These are phyloP conservation scores for Tipula lateralis DNA, from an alignment of 2,888 invertebrate species.

Conservation along the genomic window DNA sequence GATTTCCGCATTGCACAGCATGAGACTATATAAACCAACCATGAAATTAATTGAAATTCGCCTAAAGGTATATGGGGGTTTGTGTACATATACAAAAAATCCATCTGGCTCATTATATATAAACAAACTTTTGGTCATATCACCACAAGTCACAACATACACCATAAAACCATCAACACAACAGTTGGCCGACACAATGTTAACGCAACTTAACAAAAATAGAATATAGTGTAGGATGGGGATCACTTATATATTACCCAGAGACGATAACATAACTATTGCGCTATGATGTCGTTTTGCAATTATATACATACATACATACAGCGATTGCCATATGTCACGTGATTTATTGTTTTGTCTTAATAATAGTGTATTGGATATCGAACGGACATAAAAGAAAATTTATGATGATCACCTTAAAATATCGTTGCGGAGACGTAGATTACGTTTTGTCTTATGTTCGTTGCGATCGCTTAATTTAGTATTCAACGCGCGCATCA, in stretches of 20 bases:
- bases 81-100: not conserved
- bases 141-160: too few species aligned
- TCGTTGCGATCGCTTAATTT: not conserved
- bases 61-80: not conserved
- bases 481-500: not conserved
- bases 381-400: slow-evolving; percentile 2
- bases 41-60: slow-evolving; percentile 2
- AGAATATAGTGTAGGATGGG: not conserved
- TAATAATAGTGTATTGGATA: not conserved
- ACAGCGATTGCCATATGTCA: not conserved
- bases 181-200: not conserved
- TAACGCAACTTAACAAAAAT: not conserved
- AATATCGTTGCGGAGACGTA: not conserved
- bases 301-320: not conserved
- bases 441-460: not conserved
- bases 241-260: not conserved
- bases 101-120: not conserved
- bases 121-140: not conserved
- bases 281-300: not conserved
- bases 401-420: slow-evolving; percentile 3
- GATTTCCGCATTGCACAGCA: slow-evolving; percentile 1
- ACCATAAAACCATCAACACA: not conserved
- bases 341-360: not conserved
- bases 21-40: not conserved
- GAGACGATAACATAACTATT: slow-evolving; percentile 1